A percentile compares a stretch with the other conserved stretches of the same genome.
phyloP scores from a whole-genome alignment of 2,113 vertebrate genomes.

The Ascaphus truei region DNA sequence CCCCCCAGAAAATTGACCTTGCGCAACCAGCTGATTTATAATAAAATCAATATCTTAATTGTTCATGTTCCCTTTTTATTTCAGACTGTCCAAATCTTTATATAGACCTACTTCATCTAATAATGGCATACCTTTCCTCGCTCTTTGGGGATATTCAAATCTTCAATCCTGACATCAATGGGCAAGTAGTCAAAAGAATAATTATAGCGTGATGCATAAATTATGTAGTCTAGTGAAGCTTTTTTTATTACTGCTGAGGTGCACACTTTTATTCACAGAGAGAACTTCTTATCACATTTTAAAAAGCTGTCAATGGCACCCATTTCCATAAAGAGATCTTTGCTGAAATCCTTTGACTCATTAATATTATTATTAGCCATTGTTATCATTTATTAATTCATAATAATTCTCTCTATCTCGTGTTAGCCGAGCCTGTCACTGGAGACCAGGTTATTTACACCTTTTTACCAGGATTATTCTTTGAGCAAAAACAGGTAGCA shows the following conservation, averaged over 20 bases:
- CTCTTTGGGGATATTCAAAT: slow-evolving; percentile 4
- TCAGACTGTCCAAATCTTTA: not conserved
- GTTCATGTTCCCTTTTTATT: slow-evolving; percentile 9
- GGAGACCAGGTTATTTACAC: no score
- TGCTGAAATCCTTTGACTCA: no score
- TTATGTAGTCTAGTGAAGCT: not conserved
- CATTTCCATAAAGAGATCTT: no score
- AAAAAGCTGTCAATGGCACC: not conserved
- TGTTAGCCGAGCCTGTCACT: no score
- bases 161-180: slow-evolving; percentile 6
- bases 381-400: no score
- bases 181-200: slow-evolving; percentile 4
- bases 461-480: no score
- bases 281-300: not conserved
- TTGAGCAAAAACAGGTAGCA: no score
- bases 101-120: slow-evolving; percentile 13
- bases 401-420: no score
- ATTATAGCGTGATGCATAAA: slow-evolving; percentile 18
- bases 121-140: not conserved
- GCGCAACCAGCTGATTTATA: not conserved
- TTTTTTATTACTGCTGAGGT: not conserved
- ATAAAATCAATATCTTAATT: slow-evolving; percentile 17
- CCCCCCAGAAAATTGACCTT: not conserved
- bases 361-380: not conserved
- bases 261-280: not conserved